A percentile compares a stretch with the other conserved stretches of the same genome.
Conservation (phyloP, 2,113 vertebrate species). For the Stegostoma tigrinum region DNA sequence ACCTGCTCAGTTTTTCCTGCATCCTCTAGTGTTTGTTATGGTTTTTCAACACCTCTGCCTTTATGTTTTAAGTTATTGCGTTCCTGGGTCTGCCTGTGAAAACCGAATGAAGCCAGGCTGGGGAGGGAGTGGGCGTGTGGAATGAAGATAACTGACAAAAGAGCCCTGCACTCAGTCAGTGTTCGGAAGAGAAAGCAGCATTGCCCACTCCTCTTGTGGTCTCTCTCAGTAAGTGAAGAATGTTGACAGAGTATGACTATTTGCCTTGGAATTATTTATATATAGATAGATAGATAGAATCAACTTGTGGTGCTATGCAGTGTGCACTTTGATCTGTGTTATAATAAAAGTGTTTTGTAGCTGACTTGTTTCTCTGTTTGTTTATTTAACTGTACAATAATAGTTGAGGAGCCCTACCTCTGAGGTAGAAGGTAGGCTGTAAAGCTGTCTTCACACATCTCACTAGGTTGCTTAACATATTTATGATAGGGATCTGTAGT, state of each 20-base stretch:
- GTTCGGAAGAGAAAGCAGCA: constrained; percentile 55
- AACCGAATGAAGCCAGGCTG: constrained; percentile 41
- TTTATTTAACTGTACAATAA: not conserved
- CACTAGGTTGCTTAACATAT: no score
- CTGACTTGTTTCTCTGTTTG: not conserved
- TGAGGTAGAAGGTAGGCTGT: no score
- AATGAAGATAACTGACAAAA: constrained; percentile 66
- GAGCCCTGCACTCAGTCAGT: constrained; percentile 56
- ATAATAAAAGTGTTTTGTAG: not conserved
- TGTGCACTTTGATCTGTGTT: not conserved
- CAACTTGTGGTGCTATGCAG: constrained; percentile 4
- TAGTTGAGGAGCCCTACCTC: no score
- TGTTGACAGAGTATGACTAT: not conserved
- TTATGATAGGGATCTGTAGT: no score
- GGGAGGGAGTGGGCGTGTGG: constrained; percentile 47
- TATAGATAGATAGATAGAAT: not conserved
- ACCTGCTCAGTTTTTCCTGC: no score
- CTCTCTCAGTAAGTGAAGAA: constrained; percentile 33
- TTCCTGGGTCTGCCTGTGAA: not conserved
- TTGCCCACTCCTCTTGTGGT: constrained; percentile 41
- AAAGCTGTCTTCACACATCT: no score
- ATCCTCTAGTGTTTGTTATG: no score
- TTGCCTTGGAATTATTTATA: not conserved
- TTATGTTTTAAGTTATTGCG: constrained; percentile 9
- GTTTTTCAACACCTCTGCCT: no score